These are phyloP conservation scores for Myathropa florea DNA, from an alignment of 2,888 invertebrate genomes.

Conservation along the genomic window DNA sequence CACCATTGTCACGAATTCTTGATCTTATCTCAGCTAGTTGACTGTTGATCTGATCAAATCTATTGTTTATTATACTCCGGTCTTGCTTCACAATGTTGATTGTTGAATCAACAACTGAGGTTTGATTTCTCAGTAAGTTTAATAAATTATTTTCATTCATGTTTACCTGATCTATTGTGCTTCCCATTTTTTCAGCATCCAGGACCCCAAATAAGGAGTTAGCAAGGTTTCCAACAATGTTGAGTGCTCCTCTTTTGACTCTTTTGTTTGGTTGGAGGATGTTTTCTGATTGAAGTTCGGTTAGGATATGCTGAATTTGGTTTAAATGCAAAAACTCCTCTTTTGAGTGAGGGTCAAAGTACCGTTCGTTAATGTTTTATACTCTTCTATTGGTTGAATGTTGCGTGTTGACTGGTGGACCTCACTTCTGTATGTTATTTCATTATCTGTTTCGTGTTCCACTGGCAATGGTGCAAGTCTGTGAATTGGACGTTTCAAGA, in stretches of 20 bases:
- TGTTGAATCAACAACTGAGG: no score
- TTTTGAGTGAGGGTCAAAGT: neutral
- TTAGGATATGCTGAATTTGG: neutral
- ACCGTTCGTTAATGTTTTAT: constrained; percentile 8
- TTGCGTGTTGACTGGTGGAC: no score
- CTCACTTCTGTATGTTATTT: neutral
- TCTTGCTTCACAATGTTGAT: no score
- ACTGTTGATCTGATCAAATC: no score
- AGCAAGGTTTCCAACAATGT: constrained; percentile 50
- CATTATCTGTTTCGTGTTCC: neutral
- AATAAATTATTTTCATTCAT: no score
- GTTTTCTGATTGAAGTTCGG: neutral
- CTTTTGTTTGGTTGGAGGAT: neutral
- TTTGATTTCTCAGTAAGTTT: no score
- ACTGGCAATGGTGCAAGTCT: constrained; percentile 15
- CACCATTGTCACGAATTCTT: constrained; percentile 6
- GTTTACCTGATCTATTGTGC: no score
- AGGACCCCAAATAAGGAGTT: no score
- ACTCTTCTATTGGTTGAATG: neutral
- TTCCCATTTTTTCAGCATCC: no score
- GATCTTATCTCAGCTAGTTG: constrained; percentile 28
- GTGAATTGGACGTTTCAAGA: no score
- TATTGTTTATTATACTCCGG: no score
- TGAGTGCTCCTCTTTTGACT: constrained; percentile 19
- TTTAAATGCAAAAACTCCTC: neutral